Evolutionary conservation across 1,140 invertebrate species (phyloP).

Genomic region (Macrobrachium nipponense): DNA sequence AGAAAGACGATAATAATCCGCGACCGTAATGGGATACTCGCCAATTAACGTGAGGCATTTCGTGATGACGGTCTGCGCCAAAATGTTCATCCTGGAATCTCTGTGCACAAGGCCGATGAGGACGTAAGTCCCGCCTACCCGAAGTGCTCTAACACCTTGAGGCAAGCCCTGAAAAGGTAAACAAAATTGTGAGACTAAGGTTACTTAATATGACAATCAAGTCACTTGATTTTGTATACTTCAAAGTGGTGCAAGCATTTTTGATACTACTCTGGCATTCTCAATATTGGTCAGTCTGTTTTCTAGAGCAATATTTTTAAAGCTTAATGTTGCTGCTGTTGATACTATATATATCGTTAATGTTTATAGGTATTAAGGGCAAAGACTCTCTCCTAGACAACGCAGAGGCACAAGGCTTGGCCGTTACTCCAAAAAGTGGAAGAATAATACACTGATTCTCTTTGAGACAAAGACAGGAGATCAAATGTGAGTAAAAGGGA

Average conservation of each 20-base stretch:
- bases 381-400: no score
- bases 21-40: background rate
- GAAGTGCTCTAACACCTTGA: conserved; percentile 39
- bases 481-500: background rate
- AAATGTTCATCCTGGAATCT: conserved; percentile 34
- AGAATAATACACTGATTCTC: conserved; percentile 8
- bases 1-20: background rate
- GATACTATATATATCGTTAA: no score
- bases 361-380: no score
- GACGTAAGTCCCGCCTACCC: conserved; percentile 50
- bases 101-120: conserved; percentile 45
- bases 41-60: conserved; percentile 52
- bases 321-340: no score
- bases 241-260: no score
- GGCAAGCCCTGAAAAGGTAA: conserved; percentile 19
- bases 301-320: no score
- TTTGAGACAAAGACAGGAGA: conserved; percentile 1
- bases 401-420: no score
- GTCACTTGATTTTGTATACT: no score
- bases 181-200: background rate
- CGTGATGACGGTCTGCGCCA: conserved; percentile 33
- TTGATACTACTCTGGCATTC: no score
- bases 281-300: no score
- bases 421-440: background rate
- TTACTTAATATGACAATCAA: background rate